Evolutionary conservation across 2,113 vertebrate genomes (phyloP).

Genomic region (Trematocara stigmaticum): DNA sequence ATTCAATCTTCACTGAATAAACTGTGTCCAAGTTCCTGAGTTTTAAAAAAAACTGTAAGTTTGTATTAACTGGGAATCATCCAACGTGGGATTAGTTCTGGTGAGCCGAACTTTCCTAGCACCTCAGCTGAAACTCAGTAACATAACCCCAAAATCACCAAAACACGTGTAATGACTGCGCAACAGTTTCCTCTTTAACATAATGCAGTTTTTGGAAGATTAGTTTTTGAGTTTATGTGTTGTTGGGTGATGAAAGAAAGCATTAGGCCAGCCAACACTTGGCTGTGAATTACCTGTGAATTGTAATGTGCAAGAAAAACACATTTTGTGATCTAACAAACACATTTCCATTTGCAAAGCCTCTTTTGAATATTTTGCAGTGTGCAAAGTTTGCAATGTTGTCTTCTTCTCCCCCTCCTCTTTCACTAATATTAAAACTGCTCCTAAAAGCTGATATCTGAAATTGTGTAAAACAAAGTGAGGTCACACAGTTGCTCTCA

Average conservation of each 20-base stretch:
- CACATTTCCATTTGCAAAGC: neutral
- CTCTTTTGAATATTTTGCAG: neutral
- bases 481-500: neutral
- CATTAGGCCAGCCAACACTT: neutral
- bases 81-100: neutral
- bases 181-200: neutral
- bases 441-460: neutral
- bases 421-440: neutral
- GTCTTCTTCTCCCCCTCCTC: neutral
- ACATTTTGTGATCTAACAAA: neutral
- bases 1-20: neutral
- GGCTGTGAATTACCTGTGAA: neutral
- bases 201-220: neutral
- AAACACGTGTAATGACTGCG: neutral
- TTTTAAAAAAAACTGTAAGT: neutral
- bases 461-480: neutral
- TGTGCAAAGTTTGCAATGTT: neutral
- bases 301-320: neutral
- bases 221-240: neutral
- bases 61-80: neutral
- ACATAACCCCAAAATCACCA: neutral
- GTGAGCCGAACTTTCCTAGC: neutral
- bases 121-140: neutral
- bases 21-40: neutral
- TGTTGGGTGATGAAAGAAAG: neutral